Conservation (phyloP, 2,113 vertebrate genomes). For the Odontophorus gujanensis region DNA sequence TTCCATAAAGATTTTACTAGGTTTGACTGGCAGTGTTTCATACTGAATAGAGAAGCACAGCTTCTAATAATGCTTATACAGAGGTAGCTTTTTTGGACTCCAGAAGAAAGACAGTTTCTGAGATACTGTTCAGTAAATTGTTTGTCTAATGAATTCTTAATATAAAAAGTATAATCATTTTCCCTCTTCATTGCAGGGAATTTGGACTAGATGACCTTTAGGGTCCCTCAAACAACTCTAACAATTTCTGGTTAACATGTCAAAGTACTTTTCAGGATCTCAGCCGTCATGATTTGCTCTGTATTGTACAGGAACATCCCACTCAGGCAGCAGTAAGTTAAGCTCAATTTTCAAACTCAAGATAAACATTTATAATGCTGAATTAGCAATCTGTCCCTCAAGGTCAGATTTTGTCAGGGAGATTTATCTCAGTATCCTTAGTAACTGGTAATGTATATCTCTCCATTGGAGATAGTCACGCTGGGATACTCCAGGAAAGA, state of each 20-base stretch:
- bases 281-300: not conserved
- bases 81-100: not conserved
- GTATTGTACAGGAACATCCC: fast-evolving
- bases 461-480: not conserved
- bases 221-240: too few species aligned
- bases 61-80: not conserved
- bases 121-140: not conserved
- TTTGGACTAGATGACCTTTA: too few species aligned
- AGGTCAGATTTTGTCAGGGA: not conserved
- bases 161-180: not conserved
- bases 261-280: not conserved
- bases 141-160: not conserved
- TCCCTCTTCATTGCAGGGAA: too few species aligned
- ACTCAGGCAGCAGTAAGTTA: not conserved
- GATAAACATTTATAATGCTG: not conserved
- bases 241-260: not conserved
- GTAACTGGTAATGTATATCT: not conserved
- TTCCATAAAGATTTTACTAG: not conserved
- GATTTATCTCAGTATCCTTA: not conserved
- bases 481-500: not conserved
- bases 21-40: not conserved
- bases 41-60: not conserved
- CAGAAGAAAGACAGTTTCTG: not conserved
- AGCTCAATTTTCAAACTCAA: not conserved
- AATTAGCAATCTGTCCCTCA: not conserved